A percentile compares a stretch with the other conserved stretches of the same genome.
Evolutionary conservation across 2,888 invertebrate species (phyloP).

Genomic region (Chymomyza procnemis): DNA sequence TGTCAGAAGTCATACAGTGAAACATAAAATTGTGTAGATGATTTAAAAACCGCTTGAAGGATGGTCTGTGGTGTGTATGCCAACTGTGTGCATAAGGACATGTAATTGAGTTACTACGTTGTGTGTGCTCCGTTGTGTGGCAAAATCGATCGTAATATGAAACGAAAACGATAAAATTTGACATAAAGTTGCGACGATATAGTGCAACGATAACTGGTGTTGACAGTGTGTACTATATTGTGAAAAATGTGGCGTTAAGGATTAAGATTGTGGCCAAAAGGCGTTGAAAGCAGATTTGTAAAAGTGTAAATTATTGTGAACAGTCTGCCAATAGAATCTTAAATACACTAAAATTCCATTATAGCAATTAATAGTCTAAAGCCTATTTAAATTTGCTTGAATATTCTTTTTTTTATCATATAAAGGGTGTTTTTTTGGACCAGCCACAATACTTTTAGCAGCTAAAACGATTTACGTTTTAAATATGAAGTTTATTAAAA

Average conservation of each 20-base stretch:
- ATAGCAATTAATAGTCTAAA: too few species aligned
- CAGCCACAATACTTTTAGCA: too few species aligned
- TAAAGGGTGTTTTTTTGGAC: too few species aligned
- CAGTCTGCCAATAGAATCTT: too few species aligned
- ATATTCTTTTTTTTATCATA: too few species aligned
- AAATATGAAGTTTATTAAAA: too few species aligned
- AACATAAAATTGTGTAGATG: neutral
- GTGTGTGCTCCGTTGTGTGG: neutral
- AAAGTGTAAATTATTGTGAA: too few species aligned
- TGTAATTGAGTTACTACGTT: neutral
- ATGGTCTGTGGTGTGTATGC: neutral
- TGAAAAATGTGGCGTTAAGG: too few species aligned
- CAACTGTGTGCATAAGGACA: neutral
- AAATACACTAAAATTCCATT: too few species aligned
- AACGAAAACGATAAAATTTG: neutral
- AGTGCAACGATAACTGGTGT: neutral
- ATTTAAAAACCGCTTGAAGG: neutral
- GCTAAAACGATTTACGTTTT: too few species aligned
- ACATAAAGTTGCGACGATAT: neutral
- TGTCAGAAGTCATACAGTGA: conserved; percentile 28
- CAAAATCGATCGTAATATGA: neutral
- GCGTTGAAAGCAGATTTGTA: too few species aligned
- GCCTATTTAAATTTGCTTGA: too few species aligned
- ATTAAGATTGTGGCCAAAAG: neutral
- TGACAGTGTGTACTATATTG: neutral